phyloP scores from a whole-genome alignment of 1,140 invertebrate species.

The Brachionus koreanus region DNA sequence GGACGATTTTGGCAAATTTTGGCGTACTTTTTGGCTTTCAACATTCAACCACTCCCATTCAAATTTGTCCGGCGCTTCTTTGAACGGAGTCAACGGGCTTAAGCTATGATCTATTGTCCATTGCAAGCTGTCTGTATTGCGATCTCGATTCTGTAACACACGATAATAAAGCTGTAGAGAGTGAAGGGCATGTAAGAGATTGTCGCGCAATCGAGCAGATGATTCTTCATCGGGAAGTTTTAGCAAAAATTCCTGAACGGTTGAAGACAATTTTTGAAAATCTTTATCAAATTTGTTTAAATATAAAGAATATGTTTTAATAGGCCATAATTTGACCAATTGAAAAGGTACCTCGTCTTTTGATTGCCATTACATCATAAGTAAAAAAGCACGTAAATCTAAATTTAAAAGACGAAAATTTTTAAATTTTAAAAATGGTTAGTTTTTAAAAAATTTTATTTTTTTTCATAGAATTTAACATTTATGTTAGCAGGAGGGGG shows the following conservation, averaged over 20 bases:
- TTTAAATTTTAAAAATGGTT: background rate
- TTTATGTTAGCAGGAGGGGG: background rate
- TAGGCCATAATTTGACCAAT: background rate
- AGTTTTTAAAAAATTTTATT: background rate
- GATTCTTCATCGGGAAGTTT: conserved; percentile 57
- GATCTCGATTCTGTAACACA: conserved; percentile 49
- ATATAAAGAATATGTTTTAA: background rate
- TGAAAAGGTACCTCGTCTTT: conserved; percentile 51
- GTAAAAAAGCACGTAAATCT: background rate
- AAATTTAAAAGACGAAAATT: conserved; percentile 22
- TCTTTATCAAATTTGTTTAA: conserved; percentile 49
- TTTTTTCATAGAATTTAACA: background rate
- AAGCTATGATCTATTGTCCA: conserved; percentile 48
- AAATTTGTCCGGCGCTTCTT: conserved; percentile 56
- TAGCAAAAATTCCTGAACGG: conserved; percentile 58
- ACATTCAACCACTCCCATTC: conserved; percentile 57
- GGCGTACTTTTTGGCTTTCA: conserved; percentile 50
- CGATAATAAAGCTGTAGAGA: conserved; percentile 59
- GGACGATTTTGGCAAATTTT: conserved; percentile 50
- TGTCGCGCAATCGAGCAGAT: conserved; percentile 57
- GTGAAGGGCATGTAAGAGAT: conserved; percentile 55
- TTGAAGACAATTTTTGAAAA: conserved; percentile 59
- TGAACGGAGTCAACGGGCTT: conserved; percentile 58
- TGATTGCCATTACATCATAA: conserved; percentile 51
- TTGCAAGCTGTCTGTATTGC: background rate